Percentiles rank a stretch among this genome's conserved stretches.
phyloP scores from a whole-genome alignment of 2,888 invertebrate species.

The Andrena flavipes region DNA sequence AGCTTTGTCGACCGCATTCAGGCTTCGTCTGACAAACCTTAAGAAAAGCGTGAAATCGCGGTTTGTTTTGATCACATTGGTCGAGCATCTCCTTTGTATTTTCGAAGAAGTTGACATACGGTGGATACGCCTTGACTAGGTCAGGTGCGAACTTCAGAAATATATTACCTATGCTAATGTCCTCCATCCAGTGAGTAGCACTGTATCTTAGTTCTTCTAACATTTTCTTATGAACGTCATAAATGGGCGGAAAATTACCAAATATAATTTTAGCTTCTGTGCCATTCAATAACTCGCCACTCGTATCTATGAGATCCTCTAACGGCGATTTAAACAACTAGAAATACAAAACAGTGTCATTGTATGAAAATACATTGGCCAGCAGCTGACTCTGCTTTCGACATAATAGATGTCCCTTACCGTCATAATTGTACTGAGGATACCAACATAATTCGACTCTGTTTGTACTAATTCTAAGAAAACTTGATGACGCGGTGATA shows the following conservation, averaged over 20 bases:
- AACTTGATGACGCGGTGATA: conserved; percentile 92
- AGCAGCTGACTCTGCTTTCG: neutral
- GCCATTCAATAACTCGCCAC: conserved; percentile 91
- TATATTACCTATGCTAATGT: conserved; percentile 94
- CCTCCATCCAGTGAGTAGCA: conserved; percentile 94
- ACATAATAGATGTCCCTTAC: conserved; percentile 85
- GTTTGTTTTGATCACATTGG: conserved; percentile 96
- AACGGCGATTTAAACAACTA: conserved; percentile 97
- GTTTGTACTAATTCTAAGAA: conserved; percentile 97
- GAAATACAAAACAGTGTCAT: conserved; percentile 70
- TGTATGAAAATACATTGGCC: neutral
- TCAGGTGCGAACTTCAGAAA: conserved; percentile 95
- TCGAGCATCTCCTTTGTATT: conserved; percentile 97
- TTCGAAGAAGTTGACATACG: conserved; percentile 99
- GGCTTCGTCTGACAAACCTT: conserved; percentile 97
- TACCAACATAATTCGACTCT: conserved; percentile 98
- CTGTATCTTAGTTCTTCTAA: conserved; percentile 86
- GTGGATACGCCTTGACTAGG: conserved; percentile 97
- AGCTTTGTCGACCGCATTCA: conserved; percentile 97
- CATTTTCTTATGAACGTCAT: conserved; percentile 95
- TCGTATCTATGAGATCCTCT: conserved; percentile 91
- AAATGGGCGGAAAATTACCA: conserved; percentile 97
- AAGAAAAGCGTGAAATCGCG: conserved; percentile 98
- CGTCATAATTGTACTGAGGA: conserved; percentile 96
- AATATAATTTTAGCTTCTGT: conserved; percentile 98